phyloP scores from a whole-genome alignment of 2,113 vertebrate genomes.

The Siniperca knerii region DNA sequence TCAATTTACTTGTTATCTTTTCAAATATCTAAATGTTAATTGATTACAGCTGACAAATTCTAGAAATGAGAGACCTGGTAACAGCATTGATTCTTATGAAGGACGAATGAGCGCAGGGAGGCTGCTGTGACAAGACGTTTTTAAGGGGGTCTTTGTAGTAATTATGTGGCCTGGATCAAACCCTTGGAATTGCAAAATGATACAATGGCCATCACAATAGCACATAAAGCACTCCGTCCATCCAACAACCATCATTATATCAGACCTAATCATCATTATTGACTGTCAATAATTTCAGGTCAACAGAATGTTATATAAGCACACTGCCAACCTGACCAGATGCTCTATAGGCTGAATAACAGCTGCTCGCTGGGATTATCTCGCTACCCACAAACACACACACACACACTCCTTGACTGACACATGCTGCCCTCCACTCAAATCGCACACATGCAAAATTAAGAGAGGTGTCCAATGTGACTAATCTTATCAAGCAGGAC shows the following conservation, averaged over 20 bases:
- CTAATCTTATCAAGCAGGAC: conserved; percentile 68
- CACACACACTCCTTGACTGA: conserved; percentile 34
- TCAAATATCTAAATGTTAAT: conserved; percentile 2
- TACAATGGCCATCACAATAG: conserved; percentile 1
- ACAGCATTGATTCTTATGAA: conserved; percentile 4
- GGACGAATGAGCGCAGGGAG: neutral
- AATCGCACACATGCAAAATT: conserved; percentile 57
- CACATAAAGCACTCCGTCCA: conserved; percentile 16
- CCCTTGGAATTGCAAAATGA: conserved; percentile 19
- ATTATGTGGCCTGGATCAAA: neutral
- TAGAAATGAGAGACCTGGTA: neutral
- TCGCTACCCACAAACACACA: conserved; percentile 27
- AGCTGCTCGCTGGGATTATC: conserved; percentile 77
- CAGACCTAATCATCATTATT: conserved; percentile 68
- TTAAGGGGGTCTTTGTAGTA: conserved; percentile 5
- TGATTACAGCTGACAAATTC: conserved; percentile 9
- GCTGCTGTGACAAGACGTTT: conserved; percentile 18
- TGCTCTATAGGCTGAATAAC: conserved; percentile 72
- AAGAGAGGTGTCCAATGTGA: conserved; percentile 65
- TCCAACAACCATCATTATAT: conserved; percentile 43
- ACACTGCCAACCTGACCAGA: conserved; percentile 63
- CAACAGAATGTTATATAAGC: conserved; percentile 66
- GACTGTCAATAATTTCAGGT: conserved; percentile 68
- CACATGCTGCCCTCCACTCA: conserved; percentile 46
- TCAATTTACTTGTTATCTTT: neutral